Percentiles rank a stretch among this genome's conserved stretches.
These are phyloP conservation scores for Grantiella picta DNA, from an alignment of 2,113 vertebrate species.

Conservation along the genomic window DNA sequence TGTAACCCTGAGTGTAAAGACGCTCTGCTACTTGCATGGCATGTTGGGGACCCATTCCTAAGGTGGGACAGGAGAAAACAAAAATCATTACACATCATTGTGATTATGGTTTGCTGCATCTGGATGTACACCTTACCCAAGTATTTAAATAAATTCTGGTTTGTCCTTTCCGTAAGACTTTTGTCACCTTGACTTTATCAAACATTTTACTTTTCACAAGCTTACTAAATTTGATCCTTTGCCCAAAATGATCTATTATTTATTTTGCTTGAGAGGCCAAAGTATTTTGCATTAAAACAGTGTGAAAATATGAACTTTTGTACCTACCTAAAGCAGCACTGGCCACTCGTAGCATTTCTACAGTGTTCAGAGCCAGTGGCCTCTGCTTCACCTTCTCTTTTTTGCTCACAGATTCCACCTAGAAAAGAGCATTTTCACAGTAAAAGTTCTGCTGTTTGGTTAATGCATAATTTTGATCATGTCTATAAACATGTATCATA, in stretches of 20 bases:
- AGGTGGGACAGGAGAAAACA: neutral
- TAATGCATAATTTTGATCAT: neutral
- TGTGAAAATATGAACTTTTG: neutral
- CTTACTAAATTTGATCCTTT: neutral
- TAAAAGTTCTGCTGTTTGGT: neutral
- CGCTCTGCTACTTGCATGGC: conserved; percentile 97
- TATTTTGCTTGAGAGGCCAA: neutral
- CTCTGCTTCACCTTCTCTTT: conserved; percentile 97
- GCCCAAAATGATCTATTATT: neutral
- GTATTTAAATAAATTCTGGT: neutral
- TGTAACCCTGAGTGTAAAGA: conserved; percentile 95
- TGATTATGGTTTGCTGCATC: neutral
- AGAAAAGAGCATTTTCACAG: conserved; percentile 27
- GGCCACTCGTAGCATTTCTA: conserved; percentile 96
- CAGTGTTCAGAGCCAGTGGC: conserved; percentile 92
- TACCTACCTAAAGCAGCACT: conserved; percentile 90
- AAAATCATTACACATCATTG: neutral
- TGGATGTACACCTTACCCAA: neutral
- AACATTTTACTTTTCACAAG: neutral
- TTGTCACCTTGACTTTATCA: neutral
- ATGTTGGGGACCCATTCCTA: conserved; percentile 95
- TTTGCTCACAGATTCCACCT: conserved; percentile 93
- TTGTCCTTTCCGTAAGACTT: neutral
- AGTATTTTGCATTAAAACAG: neutral
- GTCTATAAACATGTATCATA: neutral